Conservation (phyloP, 2,113 vertebrate species). For the Lipophrys pholis region DNA sequence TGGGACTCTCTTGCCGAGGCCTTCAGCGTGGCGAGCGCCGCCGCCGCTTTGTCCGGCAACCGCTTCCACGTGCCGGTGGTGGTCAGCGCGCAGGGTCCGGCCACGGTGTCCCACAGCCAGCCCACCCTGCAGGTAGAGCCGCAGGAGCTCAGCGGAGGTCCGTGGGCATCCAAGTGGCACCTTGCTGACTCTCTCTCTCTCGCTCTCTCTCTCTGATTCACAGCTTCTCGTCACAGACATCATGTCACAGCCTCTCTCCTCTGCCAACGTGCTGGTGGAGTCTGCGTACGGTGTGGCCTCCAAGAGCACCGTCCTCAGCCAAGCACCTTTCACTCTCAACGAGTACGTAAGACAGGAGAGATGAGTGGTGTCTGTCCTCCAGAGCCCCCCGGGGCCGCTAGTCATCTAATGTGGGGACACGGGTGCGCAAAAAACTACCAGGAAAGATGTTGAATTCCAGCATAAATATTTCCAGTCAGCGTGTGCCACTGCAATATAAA, state of each 20-base stretch:
- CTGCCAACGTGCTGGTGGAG: conserved; percentile 90
- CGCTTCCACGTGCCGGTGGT: conserved; percentile 92
- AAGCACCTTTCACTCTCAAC: conserved; percentile 85
- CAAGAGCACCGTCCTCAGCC: conserved; percentile 88
- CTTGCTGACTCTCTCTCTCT: conserved; percentile 20
- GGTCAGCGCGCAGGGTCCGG: conserved; percentile 86
- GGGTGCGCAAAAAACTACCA: too few species aligned
- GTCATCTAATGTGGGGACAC: too few species aligned
- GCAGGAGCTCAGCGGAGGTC: rapidly evolving
- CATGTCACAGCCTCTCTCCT: conserved; percentile 90
- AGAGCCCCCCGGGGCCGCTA: too few species aligned
- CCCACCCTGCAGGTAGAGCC: conserved; percentile 87
- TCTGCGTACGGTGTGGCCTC: conserved; percentile 87
- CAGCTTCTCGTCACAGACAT: conserved; percentile 94
- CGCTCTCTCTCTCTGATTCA: too few species aligned
- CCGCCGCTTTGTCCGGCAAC: conserved; percentile 89
- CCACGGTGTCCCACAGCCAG: conserved; percentile 91
- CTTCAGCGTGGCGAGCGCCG: conserved; percentile 91
- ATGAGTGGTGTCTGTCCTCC: not conserved
- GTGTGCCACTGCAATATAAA: too few species aligned
- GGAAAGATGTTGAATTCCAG: too few species aligned
- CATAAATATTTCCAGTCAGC: too few species aligned
- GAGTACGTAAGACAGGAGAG: conserved; percentile 83
- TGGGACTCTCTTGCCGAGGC: conserved; percentile 93
- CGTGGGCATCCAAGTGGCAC: not conserved